Conservation (phyloP, 2,888 invertebrate species). For the Drosophila fungiperda region DNA sequence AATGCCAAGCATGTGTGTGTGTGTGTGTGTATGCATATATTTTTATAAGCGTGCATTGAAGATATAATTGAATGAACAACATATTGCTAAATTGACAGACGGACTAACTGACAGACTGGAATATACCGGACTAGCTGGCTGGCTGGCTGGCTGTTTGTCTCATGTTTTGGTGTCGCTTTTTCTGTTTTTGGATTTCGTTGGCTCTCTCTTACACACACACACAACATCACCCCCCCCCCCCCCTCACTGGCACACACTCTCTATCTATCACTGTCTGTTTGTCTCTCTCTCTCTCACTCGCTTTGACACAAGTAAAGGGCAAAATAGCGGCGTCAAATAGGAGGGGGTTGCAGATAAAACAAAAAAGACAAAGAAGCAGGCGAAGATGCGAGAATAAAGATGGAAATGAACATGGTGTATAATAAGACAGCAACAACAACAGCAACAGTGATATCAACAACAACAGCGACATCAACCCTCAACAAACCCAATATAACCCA, state of each 20-base stretch:
- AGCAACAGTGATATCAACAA: no score
- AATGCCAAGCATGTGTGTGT: background rate
- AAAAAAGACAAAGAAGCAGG: constrained; percentile 30
- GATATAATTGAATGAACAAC: constrained; percentile 45
- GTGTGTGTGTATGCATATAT: constrained; percentile 6
- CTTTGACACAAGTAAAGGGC: constrained; percentile 10
- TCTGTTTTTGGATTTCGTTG: constrained; percentile 4
- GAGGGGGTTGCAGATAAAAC: constrained; percentile 23
- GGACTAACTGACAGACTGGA: constrained; percentile 15
- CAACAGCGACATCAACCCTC: constrained; percentile 37
- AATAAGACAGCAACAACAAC: background rate
- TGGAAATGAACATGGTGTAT: constrained; percentile 3
- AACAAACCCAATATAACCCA: constrained; percentile 16
- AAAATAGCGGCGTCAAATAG: constrained; percentile 10
- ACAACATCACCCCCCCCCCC: background rate
- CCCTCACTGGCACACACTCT: fast-evolving
- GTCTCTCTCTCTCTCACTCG: background rate
- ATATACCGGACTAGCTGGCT: constrained; percentile 13
- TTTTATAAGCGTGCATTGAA: constrained; percentile 50
- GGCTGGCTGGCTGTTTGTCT: constrained; percentile 2
- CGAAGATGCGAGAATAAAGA: constrained; percentile 10
- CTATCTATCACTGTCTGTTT: background rate
- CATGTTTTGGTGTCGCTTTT: constrained; percentile 7
- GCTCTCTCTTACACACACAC: background rate
- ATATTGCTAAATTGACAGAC: constrained; percentile 25